phyloP scores from a whole-genome alignment of 2,888 invertebrate genomes.

The Parasteatoda lunata region DNA sequence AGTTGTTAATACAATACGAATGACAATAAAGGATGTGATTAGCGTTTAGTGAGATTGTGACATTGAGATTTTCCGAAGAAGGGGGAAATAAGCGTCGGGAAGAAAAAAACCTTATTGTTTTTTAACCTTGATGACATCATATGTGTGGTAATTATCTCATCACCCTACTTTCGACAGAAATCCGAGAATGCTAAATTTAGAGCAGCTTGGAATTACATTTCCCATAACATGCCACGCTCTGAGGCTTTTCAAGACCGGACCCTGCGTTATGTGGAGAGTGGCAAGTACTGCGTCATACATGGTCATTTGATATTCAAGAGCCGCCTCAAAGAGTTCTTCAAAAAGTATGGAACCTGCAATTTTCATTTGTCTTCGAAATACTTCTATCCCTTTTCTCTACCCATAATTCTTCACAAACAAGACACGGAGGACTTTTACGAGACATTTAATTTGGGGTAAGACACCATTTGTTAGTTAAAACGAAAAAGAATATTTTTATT shows the following conservation, averaged over 20 bases:
- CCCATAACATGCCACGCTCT: not conserved
- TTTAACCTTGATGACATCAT: too few species aligned
- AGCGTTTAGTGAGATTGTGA: too few species aligned
- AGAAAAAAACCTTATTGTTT: too few species aligned
- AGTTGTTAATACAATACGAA: too few species aligned
- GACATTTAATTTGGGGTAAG: slow-evolving; percentile 39
- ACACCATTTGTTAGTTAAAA: not conserved
- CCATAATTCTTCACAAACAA: slow-evolving; percentile 19
- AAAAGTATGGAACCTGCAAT: slow-evolving; percentile 15
- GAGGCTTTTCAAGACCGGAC: not conserved
- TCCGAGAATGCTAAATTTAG: not conserved
- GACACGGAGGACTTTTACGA: slow-evolving; percentile 7
- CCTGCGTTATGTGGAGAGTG: slow-evolving; percentile 15
- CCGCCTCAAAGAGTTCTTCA: slow-evolving; percentile 13
- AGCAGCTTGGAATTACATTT: slow-evolving; percentile 20
- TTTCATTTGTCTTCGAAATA: slow-evolving; percentile 35
- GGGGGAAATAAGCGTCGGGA: too few species aligned
- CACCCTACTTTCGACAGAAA: not conserved
- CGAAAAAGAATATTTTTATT: too few species aligned
- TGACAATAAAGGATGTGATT: too few species aligned
- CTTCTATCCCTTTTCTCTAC: slow-evolving; percentile 43
- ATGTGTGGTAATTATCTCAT: not conserved
- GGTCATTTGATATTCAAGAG: slow-evolving; percentile 43
- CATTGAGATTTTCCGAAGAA: too few species aligned
- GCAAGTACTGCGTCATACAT: slow-evolving; percentile 30